Evolutionary conservation across 2,113 vertebrate genomes (phyloP), one percentile per base, ranked within the genome.

Genomic region (Misgurnus anguillicaudatus): DNA sequence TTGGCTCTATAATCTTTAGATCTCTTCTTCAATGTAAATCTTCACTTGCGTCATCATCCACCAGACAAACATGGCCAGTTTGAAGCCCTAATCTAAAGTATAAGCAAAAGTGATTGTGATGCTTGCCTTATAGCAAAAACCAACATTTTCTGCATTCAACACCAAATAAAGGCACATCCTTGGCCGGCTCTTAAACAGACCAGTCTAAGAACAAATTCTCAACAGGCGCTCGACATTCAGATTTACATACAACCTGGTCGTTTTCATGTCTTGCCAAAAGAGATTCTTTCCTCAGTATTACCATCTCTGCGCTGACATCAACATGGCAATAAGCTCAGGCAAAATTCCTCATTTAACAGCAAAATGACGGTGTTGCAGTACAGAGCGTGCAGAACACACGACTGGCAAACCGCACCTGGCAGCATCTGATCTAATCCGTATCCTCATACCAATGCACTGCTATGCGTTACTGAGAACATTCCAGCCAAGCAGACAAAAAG

Each of bases 401-500:
- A 24, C 64, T 36, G 41, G 61, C 78, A 72, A 39, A 58, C 60
- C 21, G 61, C 13, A 57, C 21, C 11, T 69, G 42, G 48, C 21
- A 48, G 73, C 5, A 8, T 80, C 36, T 47, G 51, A 77, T 66
- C 48, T 66, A 57, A 72, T 51, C 38, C 31, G 10, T 10, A 36
- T 73, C 67, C 64, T 80, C 53, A 61, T 61, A 76, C 10, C 68
- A 58, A 78, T 65, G 47, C 73, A 58, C 45, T 38, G 67, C 14
- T 4, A 17, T 19, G 67, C 55, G 75, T 64, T 64, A 66, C 39
- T 74, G 51, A 84, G 83, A 76, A 82, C 83, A 86, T 79, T 88
- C 77, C 82, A 84, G 38, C 9, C 48, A 48, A 39, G 9, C 53
- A 38, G 42, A 47, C 21, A 67, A 72, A 79, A 57, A 77, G 21